These are phyloP conservation scores for Tubiluchus corallicola DNA, from an alignment of 2,888 invertebrate species.

Conservation along the genomic window DNA sequence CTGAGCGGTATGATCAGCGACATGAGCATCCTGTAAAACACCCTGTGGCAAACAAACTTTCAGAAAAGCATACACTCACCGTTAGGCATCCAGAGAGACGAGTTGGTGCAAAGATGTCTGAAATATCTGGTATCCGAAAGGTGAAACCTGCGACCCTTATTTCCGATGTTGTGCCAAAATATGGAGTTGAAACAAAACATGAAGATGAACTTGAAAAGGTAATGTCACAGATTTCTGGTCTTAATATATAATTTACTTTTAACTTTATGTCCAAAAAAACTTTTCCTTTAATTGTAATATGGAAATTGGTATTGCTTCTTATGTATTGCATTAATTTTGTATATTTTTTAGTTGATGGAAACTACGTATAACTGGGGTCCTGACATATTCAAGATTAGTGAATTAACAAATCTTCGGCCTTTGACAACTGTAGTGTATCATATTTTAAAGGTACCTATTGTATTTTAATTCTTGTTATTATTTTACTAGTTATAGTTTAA, in stretches of 20 bases:
- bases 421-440: conserved; percentile 86
- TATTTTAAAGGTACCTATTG: conserved; percentile 73
- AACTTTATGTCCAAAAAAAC: too few species aligned
- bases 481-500: too few species aligned
- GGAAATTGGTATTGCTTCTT: too few species aligned
- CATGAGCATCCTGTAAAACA: too few species aligned
- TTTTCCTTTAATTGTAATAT: too few species aligned
- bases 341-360: conserved; percentile 37
- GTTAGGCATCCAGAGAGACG: conserved; percentile 18
- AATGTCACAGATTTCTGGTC: too few species aligned
- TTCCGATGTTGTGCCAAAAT: conserved; percentile 60
- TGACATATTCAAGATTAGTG: conserved; percentile 88
- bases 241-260: too few species aligned
- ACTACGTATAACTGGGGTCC: conserved; percentile 90
- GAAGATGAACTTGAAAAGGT: conserved; percentile 68
- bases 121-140: conserved; percentile 76
- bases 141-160: conserved; percentile 50
- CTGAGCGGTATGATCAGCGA: too few species aligned
- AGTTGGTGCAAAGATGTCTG: conserved; percentile 41
- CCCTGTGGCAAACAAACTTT: too few species aligned
- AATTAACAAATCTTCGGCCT: conserved; percentile 73
- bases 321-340: too few species aligned
- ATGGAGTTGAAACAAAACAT: conserved; percentile 77
- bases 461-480: too few species aligned
- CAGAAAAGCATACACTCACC: too few species aligned